These are phyloP conservation scores for Epizoanthus stellaris DNA, from an alignment of 92 coral and sea anemone species.

Conservation along the genomic window DNA sequence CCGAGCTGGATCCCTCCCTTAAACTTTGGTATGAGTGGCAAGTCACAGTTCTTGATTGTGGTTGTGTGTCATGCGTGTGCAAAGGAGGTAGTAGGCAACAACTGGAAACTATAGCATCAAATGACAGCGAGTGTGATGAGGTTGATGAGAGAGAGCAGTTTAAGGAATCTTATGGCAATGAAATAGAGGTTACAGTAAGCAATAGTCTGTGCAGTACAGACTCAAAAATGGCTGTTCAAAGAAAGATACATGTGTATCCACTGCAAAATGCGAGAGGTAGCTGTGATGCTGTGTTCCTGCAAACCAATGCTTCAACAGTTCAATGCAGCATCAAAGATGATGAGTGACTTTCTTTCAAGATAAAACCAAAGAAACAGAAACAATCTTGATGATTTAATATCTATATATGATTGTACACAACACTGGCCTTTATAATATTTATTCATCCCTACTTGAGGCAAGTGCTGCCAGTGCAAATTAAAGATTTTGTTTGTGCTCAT, in stretches of 20 bases:
- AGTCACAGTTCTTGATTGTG: slow-evolving; percentile 10
- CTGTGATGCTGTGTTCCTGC: slow-evolving; percentile 28
- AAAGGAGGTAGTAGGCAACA: neutral
- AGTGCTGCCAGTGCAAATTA: too few relatives aligned
- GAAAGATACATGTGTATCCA: neutral
- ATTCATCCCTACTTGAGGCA: too few relatives aligned
- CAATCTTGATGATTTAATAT: neutral
- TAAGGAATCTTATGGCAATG: neutral
- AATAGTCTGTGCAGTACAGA: too few relatives aligned
- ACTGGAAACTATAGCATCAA: neutral
- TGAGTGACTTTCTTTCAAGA: neutral
- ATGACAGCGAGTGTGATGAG: neutral
- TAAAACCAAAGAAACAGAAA: slow-evolving; percentile 9
- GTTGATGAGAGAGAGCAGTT: neutral
- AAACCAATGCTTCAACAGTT: neutral
- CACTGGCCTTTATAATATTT: too few relatives aligned
- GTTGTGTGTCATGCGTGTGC: neutral
- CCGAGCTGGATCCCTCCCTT: neutral
- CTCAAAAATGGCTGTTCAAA: neutral
- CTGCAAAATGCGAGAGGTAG: slow-evolving; percentile 11
- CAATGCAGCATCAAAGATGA: neutral
- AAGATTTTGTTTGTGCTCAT: too few relatives aligned
- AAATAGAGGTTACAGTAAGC: neutral
- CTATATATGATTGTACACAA: too few relatives aligned
- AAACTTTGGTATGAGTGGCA: slow-evolving; percentile 37